Base-by-base conservation (phyloP, 2,797 vertebrate genomes). In the Salmo trutta region DNA sequence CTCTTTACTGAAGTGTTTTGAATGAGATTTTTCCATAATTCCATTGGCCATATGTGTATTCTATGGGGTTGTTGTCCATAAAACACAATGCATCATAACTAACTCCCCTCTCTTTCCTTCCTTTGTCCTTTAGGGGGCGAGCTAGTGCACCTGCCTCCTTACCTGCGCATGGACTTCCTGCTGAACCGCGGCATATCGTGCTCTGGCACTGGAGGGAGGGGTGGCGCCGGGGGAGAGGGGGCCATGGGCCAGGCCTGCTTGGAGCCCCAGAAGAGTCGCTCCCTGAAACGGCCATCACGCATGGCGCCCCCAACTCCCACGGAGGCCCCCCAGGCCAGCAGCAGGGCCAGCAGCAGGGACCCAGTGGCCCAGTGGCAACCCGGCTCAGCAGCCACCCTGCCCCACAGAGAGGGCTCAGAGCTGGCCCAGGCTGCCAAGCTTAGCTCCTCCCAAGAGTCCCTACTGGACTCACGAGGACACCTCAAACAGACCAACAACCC, bases 161-260 rank as follows among this genome's bases (percentile, higher is more conserved):
- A 99, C 94, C 96, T 99, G 91, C 95, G 98, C 90, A 99, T 99
- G 98, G 98, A 99, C 96, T 99, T 99, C 93, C 96, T 99, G 88
- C 94, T 99, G 88, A 98, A 97, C 90, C 95, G 98, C 84, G 96
- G 96, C 0, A 95, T 93, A 80, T 94, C 97, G 80, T 91, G 91
- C 88, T 91, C 92, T 0, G 90, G 91, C 6, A 87, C 92, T 77
- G 88, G 92, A 84, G 93, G 84, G 84, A 90, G 89, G 86, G 94
- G 90, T 79, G 96, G 94, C 87, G 2, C 56, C n/a, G 56, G n/a
- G 56, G 96, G 96, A 92, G 97, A 98, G 93, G 90, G 94, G 36
- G 94, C 95, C 82, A 94, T 97, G 94, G 97, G 97, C 77, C 97
- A 97, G 91, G 94, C 96, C 33, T 99, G 97, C 83, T 93, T 99